phyloP scores from a whole-genome alignment of 1,140 invertebrate species.

The Muscidifurax raptorellus region DNA sequence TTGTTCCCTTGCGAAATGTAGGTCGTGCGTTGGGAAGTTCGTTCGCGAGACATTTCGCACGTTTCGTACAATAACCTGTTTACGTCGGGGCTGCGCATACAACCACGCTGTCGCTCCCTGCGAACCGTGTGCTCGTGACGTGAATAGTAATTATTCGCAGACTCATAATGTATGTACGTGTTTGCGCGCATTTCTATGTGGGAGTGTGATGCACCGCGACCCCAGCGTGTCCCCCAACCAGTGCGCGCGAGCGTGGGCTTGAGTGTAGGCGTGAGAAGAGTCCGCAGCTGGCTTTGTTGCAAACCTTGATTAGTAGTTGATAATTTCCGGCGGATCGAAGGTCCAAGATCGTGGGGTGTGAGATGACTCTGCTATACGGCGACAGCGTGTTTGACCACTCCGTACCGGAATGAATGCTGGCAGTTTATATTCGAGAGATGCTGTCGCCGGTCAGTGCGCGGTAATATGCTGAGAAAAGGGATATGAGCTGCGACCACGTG shows the following conservation, averaged over 20 bases:
- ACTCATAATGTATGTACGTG: neutral
- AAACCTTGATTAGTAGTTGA: neutral
- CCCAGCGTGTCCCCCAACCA: neutral
- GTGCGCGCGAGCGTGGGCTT: neutral
- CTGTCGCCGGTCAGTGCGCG: neutral
- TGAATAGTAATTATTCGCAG: slow-evolving; percentile 31
- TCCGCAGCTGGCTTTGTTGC: neutral
- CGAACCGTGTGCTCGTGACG: slow-evolving; percentile 30
- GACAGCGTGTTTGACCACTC: no score
- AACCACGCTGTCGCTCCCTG: neutral
- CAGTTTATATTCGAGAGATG: neutral
- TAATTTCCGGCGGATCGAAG: neutral
- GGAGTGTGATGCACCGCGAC: neutral
- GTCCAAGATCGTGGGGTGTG: neutral
- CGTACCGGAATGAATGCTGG: neutral
- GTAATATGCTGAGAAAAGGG: neutral
- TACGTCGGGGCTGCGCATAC: neutral
- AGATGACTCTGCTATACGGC: neutral
- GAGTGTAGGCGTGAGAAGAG: neutral
- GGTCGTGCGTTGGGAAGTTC: slow-evolving; percentile 14
- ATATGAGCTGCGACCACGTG: neutral
- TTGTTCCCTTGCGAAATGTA: slow-evolving; percentile 9
- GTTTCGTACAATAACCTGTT: slow-evolving; percentile 35
- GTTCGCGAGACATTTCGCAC: slow-evolving; percentile 29
- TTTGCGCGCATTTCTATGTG: slow-evolving; percentile 1